phyloP scores from a whole-genome alignment of 1,140 invertebrate genomes.

The Neotoxoptera formosana region DNA sequence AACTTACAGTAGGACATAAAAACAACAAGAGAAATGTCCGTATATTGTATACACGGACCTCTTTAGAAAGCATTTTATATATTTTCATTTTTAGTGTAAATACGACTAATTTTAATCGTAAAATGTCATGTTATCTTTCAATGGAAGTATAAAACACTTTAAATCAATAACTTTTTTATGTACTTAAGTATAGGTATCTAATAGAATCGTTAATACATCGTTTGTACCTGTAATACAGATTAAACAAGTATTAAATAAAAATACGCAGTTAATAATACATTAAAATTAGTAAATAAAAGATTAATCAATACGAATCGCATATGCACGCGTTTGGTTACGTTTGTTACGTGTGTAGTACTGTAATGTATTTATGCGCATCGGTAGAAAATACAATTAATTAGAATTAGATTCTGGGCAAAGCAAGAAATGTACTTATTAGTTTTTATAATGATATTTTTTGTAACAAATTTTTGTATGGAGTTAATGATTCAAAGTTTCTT shows the following conservation, averaged over 20 bases:
- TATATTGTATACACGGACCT: background rate
- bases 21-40: background rate
- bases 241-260: too few species aligned
- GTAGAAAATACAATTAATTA: background rate
- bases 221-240: background rate
- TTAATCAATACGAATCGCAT: too few species aligned
- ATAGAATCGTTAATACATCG: background rate
- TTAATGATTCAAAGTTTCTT: background rate
- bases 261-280: too few species aligned
- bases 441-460: background rate
- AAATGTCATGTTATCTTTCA: background rate
- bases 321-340: background rate
- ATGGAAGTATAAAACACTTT: background rate
- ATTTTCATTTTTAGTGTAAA: background rate
- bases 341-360: background rate
- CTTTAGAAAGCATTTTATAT: background rate
- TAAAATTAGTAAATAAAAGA: too few species aligned
- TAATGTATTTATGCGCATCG: background rate
- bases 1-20: background rate
- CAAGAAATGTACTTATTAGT: background rate
- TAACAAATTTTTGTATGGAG: background rate
- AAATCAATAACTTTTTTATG: background rate
- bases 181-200: background rate
- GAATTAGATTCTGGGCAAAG: background rate
- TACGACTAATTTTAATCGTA: background rate